Evolutionary conservation across 2,113 vertebrate species (phyloP).

Genomic region (Cyanoramphus novaezelandiae): DNA sequence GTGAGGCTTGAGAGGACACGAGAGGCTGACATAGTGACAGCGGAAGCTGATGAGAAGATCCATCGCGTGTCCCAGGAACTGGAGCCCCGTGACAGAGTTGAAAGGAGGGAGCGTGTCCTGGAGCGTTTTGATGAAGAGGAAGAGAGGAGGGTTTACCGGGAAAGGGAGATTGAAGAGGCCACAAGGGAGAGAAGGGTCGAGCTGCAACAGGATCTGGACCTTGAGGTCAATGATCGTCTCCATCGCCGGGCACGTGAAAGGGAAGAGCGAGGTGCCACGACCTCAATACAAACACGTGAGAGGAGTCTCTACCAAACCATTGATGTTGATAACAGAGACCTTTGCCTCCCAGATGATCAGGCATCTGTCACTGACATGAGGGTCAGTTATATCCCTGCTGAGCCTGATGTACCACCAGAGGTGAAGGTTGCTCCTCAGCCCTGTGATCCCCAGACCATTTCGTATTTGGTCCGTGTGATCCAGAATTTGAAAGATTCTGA

Average conservation of each 20-base stretch:
- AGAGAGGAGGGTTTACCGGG: rapidly evolving
- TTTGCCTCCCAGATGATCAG: background rate
- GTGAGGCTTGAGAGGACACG: background rate
- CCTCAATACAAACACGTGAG: rapidly evolving
- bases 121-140: no score
- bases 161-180: background rate
- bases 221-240: background rate
- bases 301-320: background rate
- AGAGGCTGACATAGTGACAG: background rate
- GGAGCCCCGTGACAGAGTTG: rapidly evolving
- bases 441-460: background rate
- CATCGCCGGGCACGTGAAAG: rapidly evolving
- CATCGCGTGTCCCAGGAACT: rapidly evolving
- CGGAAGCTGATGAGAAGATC: background rate
- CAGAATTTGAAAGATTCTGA: background rate
- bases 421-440: background rate
- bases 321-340: background rate
- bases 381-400: background rate
- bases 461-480: background rate
- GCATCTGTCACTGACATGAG: rapidly evolving
- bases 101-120: background rate
- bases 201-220: rapidly evolving
- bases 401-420: rapidly evolving
- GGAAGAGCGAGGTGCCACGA: background rate
- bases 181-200: rapidly evolving